A percentile compares a stretch with the other conserved stretches of the same genome.
These are phyloP conservation scores for Galaxea fascicularis DNA, from an alignment of 92 coral and sea anemone species.

Conservation along the genomic window DNA sequence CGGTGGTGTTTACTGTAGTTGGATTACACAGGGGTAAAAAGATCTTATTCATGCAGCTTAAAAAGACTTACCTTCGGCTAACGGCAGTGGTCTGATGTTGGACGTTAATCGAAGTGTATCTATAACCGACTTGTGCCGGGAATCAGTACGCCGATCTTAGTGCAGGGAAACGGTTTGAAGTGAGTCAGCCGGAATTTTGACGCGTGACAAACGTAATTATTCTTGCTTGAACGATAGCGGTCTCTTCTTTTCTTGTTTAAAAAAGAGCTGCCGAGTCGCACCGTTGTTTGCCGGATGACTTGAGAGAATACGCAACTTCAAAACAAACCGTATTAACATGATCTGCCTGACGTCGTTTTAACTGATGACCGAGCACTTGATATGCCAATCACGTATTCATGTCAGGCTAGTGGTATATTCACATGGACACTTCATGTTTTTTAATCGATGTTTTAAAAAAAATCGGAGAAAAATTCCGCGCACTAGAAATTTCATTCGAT, in stretches of 20 bases:
- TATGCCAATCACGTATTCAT: background rate
- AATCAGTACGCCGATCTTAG: background rate
- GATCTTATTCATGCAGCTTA: too few relatives aligned
- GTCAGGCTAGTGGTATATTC: background rate
- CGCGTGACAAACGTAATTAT: background rate
- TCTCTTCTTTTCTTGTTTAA: background rate
- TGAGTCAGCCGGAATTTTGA: background rate
- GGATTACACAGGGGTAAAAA: too few relatives aligned
- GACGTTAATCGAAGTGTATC: too few relatives aligned
- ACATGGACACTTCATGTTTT: too few relatives aligned
- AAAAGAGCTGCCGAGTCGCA: background rate
- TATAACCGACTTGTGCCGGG: too few relatives aligned
- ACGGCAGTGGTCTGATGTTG: too few relatives aligned
- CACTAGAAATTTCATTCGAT: too few relatives aligned
- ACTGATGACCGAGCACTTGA: background rate
- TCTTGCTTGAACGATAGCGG: background rate
- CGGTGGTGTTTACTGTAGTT: too few relatives aligned
- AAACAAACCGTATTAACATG: background rate
- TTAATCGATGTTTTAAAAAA: too few relatives aligned
- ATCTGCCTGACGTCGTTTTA: background rate
- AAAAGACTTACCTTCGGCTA: too few relatives aligned
- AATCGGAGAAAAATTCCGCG: too few relatives aligned
- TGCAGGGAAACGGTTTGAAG: background rate
- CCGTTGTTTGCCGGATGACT: background rate
- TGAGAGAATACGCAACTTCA: background rate